Conservation (phyloP, 2,888 invertebrate species). For the Herminia tarsipennalis region DNA sequence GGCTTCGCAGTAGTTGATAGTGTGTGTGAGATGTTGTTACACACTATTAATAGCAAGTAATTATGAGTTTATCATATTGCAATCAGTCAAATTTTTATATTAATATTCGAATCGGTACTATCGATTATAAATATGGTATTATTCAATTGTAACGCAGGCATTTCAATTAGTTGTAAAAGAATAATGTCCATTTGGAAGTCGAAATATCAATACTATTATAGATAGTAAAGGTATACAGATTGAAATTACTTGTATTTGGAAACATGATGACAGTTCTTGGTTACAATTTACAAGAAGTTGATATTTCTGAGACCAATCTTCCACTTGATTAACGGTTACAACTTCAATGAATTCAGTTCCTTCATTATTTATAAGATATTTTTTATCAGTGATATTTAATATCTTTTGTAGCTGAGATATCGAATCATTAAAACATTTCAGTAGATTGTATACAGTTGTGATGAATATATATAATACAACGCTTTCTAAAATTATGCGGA, state of each 20-base stretch:
- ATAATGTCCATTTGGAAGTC: no score
- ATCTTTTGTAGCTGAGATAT: neutral
- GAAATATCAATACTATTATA: neutral
- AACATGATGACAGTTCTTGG: neutral
- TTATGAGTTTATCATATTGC: no score
- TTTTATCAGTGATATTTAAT: no score
- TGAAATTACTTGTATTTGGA: neutral
- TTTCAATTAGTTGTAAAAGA: no score
- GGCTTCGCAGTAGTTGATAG: no score
- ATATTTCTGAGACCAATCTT: neutral
- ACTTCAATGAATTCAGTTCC: neutral
- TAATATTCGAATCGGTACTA: no score
- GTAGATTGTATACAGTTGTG: neutral
- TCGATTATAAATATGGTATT: no score
- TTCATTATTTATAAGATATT: no score
- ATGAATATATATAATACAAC: neutral
- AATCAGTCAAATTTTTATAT: no score
- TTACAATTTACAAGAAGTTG: neutral
- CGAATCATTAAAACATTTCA: slow-evolving; percentile 1
- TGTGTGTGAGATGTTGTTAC: no score
- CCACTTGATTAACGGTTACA: neutral
- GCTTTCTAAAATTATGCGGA: neutral
- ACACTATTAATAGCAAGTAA: no score
- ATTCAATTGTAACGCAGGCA: no score
- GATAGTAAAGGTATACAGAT: neutral